These are phyloP conservation scores for Drosophila peninsularis DNA, from an alignment of 2,888 invertebrate genomes.

Conservation along the genomic window DNA sequence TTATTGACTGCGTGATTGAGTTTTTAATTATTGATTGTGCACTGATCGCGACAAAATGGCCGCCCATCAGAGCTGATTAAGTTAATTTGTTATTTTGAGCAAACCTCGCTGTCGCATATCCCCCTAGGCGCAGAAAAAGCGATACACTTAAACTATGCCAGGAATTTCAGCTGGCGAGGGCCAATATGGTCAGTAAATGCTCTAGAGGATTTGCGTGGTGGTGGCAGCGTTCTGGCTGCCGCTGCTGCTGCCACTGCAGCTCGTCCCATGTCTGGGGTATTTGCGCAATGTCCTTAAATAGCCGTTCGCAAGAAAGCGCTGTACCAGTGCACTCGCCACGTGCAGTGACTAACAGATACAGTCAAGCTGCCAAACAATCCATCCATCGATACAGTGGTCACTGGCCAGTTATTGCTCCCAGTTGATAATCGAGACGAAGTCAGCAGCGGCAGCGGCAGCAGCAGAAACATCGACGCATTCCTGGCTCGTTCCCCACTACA, in stretches of 20 bases:
- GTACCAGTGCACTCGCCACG: conserved; percentile 67
- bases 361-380: conserved; percentile 55
- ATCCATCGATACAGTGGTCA: conserved; percentile 64
- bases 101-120: conserved; percentile 29
- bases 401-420: conserved; percentile 73
- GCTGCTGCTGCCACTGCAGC: conserved; percentile 3
- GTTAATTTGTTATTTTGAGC: conserved; percentile 68
- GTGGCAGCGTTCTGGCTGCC: conserved; percentile 17
- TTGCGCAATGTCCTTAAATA: conserved; percentile 79
- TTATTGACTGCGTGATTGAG: conserved; percentile 57
- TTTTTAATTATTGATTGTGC: conserved; percentile 55
- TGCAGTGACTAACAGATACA: conserved; percentile 82
- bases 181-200: conserved; percentile 78
- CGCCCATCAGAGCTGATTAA: conserved; percentile 74
- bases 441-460: conserved; percentile 14
- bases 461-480: conserved; percentile 66
- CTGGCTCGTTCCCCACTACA: conserved; percentile 72
- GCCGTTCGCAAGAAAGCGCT: conserved; percentile 73
- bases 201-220: conserved; percentile 81
- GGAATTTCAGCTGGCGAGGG: conserved; percentile 64
- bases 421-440: conserved; percentile 67
- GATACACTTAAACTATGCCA: conserved; percentile 79
- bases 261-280: conserved; percentile 52
- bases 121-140: conserved; percentile 67
- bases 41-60: conserved; percentile 14